Evolutionary conservation across 2,113 vertebrate species (phyloP).

Genomic region (Perca flavescens): DNA sequence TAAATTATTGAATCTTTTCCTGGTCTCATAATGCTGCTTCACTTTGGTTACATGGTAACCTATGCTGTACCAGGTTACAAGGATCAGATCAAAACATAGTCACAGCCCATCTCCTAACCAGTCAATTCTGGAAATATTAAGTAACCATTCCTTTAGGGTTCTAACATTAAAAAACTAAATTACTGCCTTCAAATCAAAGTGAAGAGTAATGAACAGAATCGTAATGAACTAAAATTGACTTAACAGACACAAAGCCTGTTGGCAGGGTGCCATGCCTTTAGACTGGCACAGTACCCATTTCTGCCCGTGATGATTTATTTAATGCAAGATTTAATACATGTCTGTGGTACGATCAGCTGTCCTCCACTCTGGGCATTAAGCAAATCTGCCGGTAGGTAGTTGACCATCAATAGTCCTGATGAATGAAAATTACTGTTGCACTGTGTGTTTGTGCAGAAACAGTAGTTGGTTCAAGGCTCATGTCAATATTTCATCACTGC

Average conservation of each 20-base stretch:
- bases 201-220: not conserved
- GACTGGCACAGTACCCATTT: not conserved
- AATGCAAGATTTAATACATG: slow-evolving; percentile 19
- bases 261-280: slow-evolving; percentile 3
- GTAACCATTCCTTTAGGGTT: not conserved
- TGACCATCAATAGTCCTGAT: slow-evolving; percentile 15
- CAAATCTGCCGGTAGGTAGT: not conserved
- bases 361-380: slow-evolving; percentile 16
- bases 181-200: slow-evolving; percentile 6
- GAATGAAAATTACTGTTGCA: slow-evolving; percentile 20
- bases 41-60: slow-evolving; percentile 6
- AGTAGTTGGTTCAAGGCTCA: not conserved
- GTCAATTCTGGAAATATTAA: not conserved
- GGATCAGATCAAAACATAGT: not conserved
- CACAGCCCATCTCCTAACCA: not conserved
- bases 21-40: slow-evolving; percentile 2
- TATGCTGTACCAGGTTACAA: not conserved
- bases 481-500: not conserved
- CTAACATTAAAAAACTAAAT: not conserved
- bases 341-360: not conserved
- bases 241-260: not conserved
- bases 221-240: not conserved
- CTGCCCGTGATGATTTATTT: slow-evolving; percentile 1
- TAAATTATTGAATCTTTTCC: slow-evolving; percentile 4
- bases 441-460: slow-evolving; percentile 10